phyloP scores from a whole-genome alignment of 2,888 invertebrate species.

The Drosophila peninsularis region DNA sequence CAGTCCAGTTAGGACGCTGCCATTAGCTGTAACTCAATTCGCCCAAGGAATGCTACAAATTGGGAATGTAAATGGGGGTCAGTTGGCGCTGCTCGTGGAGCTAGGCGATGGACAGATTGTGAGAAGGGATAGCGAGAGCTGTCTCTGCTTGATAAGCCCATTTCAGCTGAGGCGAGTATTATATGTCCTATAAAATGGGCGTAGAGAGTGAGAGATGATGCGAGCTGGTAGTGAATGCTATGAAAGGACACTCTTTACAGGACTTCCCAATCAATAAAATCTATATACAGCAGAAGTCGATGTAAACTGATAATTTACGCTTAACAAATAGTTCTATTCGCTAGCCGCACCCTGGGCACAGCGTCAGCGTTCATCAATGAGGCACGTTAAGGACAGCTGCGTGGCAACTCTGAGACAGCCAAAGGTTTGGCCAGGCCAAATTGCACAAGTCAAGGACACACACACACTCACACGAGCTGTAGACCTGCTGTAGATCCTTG shows the following conservation, averaged over 20 bases:
- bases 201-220: not conserved
- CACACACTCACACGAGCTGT: constrained; percentile 2
- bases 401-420: constrained; percentile 2
- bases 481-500: constrained; percentile 29
- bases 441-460: constrained; percentile 68
- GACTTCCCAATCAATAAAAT: too few species aligned
- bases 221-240: too few species aligned
- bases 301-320: not conserved
- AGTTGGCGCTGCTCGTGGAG: too few species aligned
- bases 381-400: constrained; percentile 7
- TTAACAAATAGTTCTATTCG: not conserved
- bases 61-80: constrained; percentile 41
- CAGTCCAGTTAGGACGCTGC: constrained; percentile 25
- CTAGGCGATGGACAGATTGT: not conserved
- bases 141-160: not conserved
- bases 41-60: constrained; percentile 35
- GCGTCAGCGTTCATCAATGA: not conserved
- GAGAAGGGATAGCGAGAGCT: not conserved
- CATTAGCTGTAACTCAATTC: constrained; percentile 22
- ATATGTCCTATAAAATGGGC: not conserved
- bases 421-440: constrained; percentile 44
- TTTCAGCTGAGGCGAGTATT: not conserved
- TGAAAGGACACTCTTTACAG: too few species aligned
- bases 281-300: too few species aligned
- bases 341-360: not conserved